These are phyloP conservation scores for Lithophane ornitopus DNA, from an alignment of 2,888 invertebrate genomes.

Conservation along the genomic window DNA sequence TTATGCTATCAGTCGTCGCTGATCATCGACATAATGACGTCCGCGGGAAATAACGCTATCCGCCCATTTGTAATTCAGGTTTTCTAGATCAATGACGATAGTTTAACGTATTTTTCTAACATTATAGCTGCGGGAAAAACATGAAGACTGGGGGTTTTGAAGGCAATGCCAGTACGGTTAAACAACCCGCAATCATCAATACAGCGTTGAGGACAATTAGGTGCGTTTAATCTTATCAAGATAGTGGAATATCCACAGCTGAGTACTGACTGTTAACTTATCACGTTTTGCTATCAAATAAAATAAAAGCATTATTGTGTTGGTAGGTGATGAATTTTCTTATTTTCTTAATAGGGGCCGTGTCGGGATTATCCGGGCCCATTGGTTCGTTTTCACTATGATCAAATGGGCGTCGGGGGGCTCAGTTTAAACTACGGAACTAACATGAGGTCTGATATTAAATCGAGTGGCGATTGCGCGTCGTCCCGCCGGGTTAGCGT, in stretches of 20 bases:
- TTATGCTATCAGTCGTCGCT: not conserved
- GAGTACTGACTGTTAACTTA: constrained; percentile 30
- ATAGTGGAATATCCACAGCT: constrained; percentile 38
- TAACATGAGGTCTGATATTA: constrained; percentile 23
- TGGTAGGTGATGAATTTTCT: not conserved
- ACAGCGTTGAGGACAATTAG: constrained; percentile 31
- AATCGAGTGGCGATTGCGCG: not conserved
- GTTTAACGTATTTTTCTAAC: not conserved
- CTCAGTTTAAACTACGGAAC: not conserved
- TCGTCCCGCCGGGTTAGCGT: not conserved
- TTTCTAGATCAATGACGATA: not conserved
- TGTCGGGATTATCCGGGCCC: not conserved
- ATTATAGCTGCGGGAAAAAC: constrained; percentile 3
- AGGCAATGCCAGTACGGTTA: constrained; percentile 2
- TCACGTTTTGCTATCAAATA: constrained; percentile 18
- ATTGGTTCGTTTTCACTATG: not conserved
- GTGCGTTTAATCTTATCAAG: constrained; percentile 47
- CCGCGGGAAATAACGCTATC: not conserved
- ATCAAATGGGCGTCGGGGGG: not conserved
- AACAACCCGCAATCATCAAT: constrained; percentile 25
- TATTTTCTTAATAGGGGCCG: not conserved
- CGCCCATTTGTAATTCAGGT: not conserved
- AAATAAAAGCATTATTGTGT: constrained; percentile 25
- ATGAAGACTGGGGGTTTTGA: not conserved
- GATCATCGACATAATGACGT: not conserved